phyloP scores from a whole-genome alignment of 2,113 vertebrate species.

The Ceyx melanurus region DNA sequence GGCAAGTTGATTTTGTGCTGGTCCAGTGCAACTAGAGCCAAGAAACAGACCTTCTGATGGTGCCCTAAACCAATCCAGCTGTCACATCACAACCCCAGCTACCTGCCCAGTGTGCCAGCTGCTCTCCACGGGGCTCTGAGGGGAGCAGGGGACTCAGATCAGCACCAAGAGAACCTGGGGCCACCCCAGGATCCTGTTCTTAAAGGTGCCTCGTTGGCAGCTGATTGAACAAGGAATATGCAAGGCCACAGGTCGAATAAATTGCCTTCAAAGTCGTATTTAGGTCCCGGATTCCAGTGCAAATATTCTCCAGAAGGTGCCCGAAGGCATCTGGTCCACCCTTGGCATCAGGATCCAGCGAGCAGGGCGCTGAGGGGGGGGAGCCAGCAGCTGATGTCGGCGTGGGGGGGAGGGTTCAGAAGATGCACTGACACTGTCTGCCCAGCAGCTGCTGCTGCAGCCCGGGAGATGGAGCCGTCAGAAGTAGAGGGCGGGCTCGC shows the following conservation, averaged over 20 bases:
- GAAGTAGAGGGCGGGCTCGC: constrained; percentile 95
- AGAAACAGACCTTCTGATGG: not conserved
- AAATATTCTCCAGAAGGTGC: not conserved
- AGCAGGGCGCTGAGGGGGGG: not conserved
- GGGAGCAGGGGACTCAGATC: not conserved
- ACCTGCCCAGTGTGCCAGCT: not conserved
- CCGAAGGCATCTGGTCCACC: not conserved
- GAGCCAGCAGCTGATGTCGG: not conserved
- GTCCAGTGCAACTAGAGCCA: not conserved
- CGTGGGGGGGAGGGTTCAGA: not conserved
- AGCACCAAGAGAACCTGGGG: not conserved
- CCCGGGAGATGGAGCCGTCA: constrained; percentile 62
- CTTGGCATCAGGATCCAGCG: not conserved
- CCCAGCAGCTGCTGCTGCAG: constrained; percentile 54
- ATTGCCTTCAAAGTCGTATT: not conserved
- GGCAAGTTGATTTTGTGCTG: not conserved
- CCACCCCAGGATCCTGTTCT: not conserved
- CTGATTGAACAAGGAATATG: constrained; percentile 49
- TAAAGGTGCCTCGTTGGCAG: not conserved
- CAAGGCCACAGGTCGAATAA: constrained; percentile 55
- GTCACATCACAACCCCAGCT: not conserved
- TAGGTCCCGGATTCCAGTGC: constrained; percentile 53
- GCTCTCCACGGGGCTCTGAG: not conserved
- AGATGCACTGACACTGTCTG: not conserved
- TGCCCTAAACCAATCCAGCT: not conserved